Evolutionary conservation across 2,888 invertebrate genomes (phyloP).

Genomic region (Drosophila merina): DNA sequence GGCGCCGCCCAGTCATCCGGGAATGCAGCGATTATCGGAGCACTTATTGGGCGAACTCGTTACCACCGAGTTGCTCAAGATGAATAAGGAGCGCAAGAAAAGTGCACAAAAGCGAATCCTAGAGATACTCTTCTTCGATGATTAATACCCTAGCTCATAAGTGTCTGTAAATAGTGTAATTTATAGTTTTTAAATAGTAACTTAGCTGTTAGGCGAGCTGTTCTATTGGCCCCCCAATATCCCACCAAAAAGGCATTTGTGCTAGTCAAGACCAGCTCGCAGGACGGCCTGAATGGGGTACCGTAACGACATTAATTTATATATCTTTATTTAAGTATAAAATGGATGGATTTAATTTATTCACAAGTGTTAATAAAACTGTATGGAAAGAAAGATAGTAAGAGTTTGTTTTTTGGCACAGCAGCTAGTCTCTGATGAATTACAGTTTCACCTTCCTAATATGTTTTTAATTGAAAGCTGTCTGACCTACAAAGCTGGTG

Average conservation of each 20-base stretch:
- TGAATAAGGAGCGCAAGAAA: conserved; percentile 83
- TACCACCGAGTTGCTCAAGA: conserved; percentile 83
- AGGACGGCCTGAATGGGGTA: conserved; percentile 25
- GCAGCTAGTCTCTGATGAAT: background rate
- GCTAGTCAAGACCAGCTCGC: conserved; percentile 58
- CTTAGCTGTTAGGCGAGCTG: conserved; percentile 13
- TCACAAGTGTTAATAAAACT: conserved; percentile 57
- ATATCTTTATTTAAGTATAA: conserved; percentile 24
- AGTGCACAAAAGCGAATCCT: conserved; percentile 83
- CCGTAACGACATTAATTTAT: conserved; percentile 14
- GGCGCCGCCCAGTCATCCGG: conserved; percentile 68
- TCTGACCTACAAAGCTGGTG: conserved; percentile 13
- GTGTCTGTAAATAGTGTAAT: conserved; percentile 53
- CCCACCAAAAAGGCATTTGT: conserved; percentile 67
- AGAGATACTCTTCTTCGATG: conserved; percentile 84
- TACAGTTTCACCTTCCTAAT: conserved; percentile 6
- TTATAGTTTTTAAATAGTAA: conserved; percentile 1
- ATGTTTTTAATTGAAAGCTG: conserved; percentile 11
- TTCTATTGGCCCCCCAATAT: conserved; percentile 1
- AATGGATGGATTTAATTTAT: conserved; percentile 54
- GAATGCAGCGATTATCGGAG: conserved; percentile 81
- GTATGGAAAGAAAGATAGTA: conserved; percentile 8
- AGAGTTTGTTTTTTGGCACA: background rate
- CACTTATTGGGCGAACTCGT: conserved; percentile 83
- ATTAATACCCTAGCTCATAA: conserved; percentile 61